phyloP scores from a whole-genome alignment of 2,113 vertebrate genomes.

The Isichthys henryi region DNA sequence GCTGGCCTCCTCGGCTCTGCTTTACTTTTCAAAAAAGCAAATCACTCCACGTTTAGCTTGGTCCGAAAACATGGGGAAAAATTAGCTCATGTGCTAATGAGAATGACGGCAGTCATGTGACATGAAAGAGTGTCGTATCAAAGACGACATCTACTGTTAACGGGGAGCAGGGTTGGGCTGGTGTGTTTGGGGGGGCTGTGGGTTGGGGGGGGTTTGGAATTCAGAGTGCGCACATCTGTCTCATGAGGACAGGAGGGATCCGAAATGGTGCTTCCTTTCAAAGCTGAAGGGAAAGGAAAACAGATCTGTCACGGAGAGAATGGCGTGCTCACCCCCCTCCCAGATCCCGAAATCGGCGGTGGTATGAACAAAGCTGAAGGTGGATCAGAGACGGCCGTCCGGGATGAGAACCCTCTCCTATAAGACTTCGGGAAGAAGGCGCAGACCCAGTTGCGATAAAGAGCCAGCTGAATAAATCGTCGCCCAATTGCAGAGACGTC shows the following conservation, averaged over 20 bases:
- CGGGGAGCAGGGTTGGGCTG: neutral
- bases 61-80: neutral
- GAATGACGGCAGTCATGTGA: slow-evolving; percentile 8
- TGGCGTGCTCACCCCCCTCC: neutral
- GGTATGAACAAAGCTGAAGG: neutral
- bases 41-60: neutral
- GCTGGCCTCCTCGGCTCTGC: neutral
- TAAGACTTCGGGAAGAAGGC: neutral
- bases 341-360: neutral
- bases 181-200: neutral
- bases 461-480: neutral
- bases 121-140: slow-evolving; percentile 6
- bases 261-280: neutral
- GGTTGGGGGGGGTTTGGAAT: neutral
- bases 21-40: neutral
- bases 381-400: neutral
- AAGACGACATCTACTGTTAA: neutral
- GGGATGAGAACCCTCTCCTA: neutral
- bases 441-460: neutral
- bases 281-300: neutral
- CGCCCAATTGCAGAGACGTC: neutral
- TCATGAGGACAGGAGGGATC: neutral
- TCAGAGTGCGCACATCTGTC: neutral
- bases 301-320: slow-evolving; percentile 1
- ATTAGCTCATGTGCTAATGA: slow-evolving; percentile 19